A percentile compares a stretch with the other conserved stretches of the same genome.
phyloP scores from a whole-genome alignment of 2,888 invertebrate species.

The Branchellion lobata region DNA sequence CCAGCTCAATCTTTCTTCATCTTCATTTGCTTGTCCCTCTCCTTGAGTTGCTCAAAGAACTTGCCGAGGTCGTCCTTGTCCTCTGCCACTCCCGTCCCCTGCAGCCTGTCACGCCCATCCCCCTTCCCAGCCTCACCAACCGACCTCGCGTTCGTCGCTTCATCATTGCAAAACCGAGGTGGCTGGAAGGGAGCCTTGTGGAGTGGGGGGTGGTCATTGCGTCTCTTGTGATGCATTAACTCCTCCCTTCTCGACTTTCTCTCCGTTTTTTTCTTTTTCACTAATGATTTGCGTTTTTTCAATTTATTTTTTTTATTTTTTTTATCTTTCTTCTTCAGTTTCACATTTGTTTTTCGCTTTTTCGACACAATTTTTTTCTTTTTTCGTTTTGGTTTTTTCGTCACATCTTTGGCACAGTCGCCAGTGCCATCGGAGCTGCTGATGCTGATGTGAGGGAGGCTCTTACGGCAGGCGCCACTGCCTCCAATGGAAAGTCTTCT shows the following conservation, averaged over 20 bases:
- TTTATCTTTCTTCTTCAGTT: neutral
- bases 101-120: too few relatives aligned
- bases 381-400: neutral
- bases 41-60: neutral
- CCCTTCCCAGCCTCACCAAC: too few relatives aligned
- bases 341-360: neutral
- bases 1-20: too few relatives aligned
- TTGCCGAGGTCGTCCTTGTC: neutral
- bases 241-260: too few relatives aligned
- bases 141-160: too few relatives aligned
- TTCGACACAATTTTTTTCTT: neutral
- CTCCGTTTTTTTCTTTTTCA: too few relatives aligned
- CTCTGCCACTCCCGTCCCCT: too few relatives aligned
- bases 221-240: too few relatives aligned
- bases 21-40: conserved; percentile 2
- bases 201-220: neutral
- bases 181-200: neutral
- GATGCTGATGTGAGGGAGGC: neutral
- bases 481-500: neutral
- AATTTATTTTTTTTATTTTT: neutral
- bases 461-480: neutral
- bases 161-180: too few relatives aligned
- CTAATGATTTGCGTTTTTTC: neutral
- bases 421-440: too few relatives aligned
- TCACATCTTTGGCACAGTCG: too few relatives aligned